Conservation (phyloP, 2,797 vertebrate species). For the Poeciliopsis paucimaculata region DNA sequence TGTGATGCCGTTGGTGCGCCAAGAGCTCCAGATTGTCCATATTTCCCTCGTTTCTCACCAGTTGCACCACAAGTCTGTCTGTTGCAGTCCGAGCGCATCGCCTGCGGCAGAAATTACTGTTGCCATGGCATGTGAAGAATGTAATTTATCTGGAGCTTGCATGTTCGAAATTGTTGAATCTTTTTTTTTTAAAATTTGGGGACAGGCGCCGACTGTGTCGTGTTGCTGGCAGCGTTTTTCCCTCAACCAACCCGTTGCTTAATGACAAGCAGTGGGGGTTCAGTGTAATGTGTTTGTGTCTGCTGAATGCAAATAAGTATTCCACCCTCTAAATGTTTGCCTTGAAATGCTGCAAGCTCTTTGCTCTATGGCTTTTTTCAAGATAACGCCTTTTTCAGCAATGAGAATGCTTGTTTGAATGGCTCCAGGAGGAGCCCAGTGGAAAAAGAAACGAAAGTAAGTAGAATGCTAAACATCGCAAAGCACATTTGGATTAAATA, state of each 20-base stretch:
- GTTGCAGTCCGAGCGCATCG: slow-evolving; percentile 41
- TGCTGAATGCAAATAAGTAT: slow-evolving; percentile 8
- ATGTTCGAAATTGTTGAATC: slow-evolving; percentile 3
- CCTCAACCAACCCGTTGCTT: slow-evolving; percentile 23
- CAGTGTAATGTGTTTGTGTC: slow-evolving; percentile 4
- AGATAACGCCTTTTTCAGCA: neutral
- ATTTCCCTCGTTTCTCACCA: slow-evolving; percentile 36
- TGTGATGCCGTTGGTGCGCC: neutral
- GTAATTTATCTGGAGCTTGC: slow-evolving; percentile 46
- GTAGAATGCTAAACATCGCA: neutral
- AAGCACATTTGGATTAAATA: slow-evolving; percentile 15
- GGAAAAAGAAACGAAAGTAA: slow-evolving; percentile 8
- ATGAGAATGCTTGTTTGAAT: too few species aligned
- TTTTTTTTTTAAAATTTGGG: slow-evolving; percentile 31
- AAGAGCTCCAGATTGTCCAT: slow-evolving; percentile 36
- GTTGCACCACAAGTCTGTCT: slow-evolving; percentile 48
- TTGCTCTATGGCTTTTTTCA: neutral
- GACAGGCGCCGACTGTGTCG: slow-evolving; percentile 18
- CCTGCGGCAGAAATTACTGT: slow-evolving; percentile 51
- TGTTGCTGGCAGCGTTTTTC: slow-evolving; percentile 25
- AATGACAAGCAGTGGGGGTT: slow-evolving; percentile 30
- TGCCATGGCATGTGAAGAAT: slow-evolving; percentile 46
- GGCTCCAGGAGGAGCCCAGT: neutral
- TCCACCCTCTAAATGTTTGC: slow-evolving; percentile 2
- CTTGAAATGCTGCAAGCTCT: slow-evolving; percentile 7